Conservation (phyloP, 2,113 vertebrate genomes). For the Malurus cyaneus region DNA sequence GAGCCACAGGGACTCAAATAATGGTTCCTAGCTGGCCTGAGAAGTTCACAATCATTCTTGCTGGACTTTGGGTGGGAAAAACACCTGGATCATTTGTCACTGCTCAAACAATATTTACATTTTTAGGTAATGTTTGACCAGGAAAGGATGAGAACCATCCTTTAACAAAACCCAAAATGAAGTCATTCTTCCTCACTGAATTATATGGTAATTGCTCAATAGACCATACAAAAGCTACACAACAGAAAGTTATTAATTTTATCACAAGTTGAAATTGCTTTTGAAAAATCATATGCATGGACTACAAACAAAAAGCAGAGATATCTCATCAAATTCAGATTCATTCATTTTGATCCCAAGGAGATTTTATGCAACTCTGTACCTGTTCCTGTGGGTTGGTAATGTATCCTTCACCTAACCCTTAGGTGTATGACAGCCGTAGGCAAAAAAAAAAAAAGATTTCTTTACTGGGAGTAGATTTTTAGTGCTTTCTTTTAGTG, state of each 20-base stretch:
- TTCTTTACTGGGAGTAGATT: not conserved
- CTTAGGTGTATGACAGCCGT: not conserved
- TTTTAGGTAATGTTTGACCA: not conserved
- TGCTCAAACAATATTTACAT: not conserved
- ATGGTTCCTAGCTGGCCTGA: not conserved
- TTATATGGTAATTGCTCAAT: not conserved
- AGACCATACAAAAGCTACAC: not conserved
- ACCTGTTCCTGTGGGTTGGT: not conserved
- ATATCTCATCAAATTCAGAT: not conserved
- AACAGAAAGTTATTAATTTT: not conserved
- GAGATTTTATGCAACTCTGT: not conserved
- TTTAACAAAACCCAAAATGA: not conserved
- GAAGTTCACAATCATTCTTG: not conserved
- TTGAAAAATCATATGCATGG: not conserved
- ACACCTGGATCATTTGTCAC: not conserved
- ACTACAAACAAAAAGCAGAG: not conserved
- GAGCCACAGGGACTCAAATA: not conserved
- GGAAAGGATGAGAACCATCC: not conserved
- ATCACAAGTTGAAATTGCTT: not conserved
- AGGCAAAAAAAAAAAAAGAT: not conserved
- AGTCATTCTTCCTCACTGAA: not conserved
- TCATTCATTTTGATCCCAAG: not conserved
- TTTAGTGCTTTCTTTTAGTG: not conserved
- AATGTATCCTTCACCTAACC: not conserved
- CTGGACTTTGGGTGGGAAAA: not conserved